phyloP scores from a whole-genome alignment of 2,888 invertebrate species.

The Drosophila prolongata region DNA sequence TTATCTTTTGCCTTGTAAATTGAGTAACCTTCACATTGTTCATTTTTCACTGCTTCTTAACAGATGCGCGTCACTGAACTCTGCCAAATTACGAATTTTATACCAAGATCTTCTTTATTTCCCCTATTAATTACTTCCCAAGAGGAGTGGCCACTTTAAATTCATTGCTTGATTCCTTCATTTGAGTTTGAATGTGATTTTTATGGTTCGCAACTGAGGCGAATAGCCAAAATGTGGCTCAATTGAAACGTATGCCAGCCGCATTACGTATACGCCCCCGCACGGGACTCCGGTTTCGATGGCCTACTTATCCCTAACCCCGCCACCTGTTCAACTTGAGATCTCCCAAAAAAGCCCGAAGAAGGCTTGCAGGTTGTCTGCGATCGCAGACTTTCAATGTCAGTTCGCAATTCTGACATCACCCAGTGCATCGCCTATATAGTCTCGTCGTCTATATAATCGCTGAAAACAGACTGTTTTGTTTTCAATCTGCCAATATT shows the following conservation, averaged over 20 bases:
- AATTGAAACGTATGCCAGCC: slow-evolving; percentile 15
- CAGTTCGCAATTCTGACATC: slow-evolving; percentile 67
- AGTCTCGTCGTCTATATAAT: slow-evolving; percentile 17
- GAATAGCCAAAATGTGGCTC: slow-evolving; percentile 52
- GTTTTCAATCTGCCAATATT: slow-evolving; percentile 52
- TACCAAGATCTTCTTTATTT: slow-evolving; percentile 9
- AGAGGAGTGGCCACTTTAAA: slow-evolving; percentile 23
- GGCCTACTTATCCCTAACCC: slow-evolving; percentile 15
- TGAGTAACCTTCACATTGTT: slow-evolving; percentile 66
- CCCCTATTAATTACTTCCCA: slow-evolving; percentile 12
- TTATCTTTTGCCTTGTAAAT: slow-evolving; percentile 74
- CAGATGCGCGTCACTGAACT: slow-evolving; percentile 55
- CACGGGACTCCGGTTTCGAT: neutral
- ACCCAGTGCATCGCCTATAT: slow-evolving; percentile 38
- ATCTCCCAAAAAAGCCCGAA: slow-evolving; percentile 12
- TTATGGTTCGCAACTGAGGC: slow-evolving; percentile 52
- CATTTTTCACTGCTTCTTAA: slow-evolving; percentile 32
- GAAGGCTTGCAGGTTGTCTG: slow-evolving; percentile 29
- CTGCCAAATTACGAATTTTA: slow-evolving; percentile 8
- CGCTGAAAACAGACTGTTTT: slow-evolving; percentile 53
- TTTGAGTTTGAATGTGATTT: slow-evolving; percentile 48
- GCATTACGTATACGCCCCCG: slow-evolving; percentile 52
- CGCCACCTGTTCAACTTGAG: slow-evolving; percentile 21
- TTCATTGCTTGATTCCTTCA: slow-evolving; percentile 29
- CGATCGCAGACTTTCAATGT: slow-evolving; percentile 56